phyloP scores from a whole-genome alignment of 2,797 vertebrate genomes.

The Pangasius larnaudii region DNA sequence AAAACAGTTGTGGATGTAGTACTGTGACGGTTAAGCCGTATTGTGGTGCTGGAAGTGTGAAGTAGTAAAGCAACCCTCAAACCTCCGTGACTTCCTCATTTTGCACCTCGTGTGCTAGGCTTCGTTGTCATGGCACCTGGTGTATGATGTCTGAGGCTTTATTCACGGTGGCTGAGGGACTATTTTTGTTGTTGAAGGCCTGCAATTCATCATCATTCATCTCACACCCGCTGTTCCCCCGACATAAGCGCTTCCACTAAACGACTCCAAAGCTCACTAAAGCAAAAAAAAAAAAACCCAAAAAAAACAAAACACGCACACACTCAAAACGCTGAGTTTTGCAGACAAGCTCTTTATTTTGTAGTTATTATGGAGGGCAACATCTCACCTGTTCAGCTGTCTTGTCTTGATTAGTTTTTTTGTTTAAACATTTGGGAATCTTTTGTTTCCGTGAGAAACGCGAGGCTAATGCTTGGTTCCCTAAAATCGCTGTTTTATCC shows the following conservation, averaged over 20 bases:
- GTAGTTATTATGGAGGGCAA: neutral
- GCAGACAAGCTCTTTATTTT: neutral
- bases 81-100: neutral
- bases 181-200: constrained; percentile 19
- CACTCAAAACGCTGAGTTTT: neutral
- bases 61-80: neutral
- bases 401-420: neutral
- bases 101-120: neutral
- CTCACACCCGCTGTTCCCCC: neutral
- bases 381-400: neutral
- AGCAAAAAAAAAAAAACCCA: neutral
- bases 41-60: constrained; percentile 20
- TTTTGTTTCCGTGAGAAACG: neutral
- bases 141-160: constrained; percentile 11
- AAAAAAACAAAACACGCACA: neutral
- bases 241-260: neutral
- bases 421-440: neutral
- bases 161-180: neutral
- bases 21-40: neutral
- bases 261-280: neutral
- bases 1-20: neutral
- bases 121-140: constrained; percentile 32
- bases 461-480: neutral
- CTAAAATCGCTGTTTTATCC: neutral
- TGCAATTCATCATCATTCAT: constrained; percentile 23